Evolutionary conservation across 2,797 vertebrate species (phyloP).

Genomic region (Sparidentex hasta): DNA sequence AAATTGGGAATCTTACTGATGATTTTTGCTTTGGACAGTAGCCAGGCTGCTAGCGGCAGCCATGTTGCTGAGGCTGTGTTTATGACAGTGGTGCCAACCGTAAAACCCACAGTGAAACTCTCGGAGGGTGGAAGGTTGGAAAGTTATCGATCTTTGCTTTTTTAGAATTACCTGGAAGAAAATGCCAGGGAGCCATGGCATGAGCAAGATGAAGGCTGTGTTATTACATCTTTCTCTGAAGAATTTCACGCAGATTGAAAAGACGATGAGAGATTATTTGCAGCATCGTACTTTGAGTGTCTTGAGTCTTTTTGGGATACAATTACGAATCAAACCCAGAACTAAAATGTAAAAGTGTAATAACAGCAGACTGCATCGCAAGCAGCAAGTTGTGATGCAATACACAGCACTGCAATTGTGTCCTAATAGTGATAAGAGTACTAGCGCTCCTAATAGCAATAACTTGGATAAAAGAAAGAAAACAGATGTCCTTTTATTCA

Average conservation of each 20-base stretch:
- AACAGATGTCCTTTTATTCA: slow-evolving; percentile 57
- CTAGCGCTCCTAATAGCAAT: slow-evolving; percentile 26
- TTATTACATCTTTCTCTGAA: neutral
- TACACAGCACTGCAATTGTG: neutral
- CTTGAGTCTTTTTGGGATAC: neutral
- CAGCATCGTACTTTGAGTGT: neutral
- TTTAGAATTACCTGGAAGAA: too few relatives aligned
- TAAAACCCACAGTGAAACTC: too few relatives aligned
- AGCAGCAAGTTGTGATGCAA: neutral
- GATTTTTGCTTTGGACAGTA: too few relatives aligned
- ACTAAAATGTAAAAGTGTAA: neutral
- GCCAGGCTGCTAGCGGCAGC: too few relatives aligned
- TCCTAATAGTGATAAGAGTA: neutral
- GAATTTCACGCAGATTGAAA: neutral
- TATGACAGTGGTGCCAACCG: too few relatives aligned
- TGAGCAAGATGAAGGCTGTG: neutral
- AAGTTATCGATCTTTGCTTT: too few relatives aligned
- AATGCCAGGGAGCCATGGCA: slow-evolving; percentile 2
- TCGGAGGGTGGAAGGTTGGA: too few relatives aligned
- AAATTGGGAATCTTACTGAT: too few relatives aligned
- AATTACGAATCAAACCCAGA: neutral
- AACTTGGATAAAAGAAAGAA: slow-evolving; percentile 51
- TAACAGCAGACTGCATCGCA: neutral
- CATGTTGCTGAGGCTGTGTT: too few relatives aligned
- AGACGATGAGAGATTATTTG: neutral